Evolutionary conservation across 2,113 vertebrate species (phyloP), one percentile per base, ranked within the genome.

Genomic region (Leptobrachium leishanense): DNA sequence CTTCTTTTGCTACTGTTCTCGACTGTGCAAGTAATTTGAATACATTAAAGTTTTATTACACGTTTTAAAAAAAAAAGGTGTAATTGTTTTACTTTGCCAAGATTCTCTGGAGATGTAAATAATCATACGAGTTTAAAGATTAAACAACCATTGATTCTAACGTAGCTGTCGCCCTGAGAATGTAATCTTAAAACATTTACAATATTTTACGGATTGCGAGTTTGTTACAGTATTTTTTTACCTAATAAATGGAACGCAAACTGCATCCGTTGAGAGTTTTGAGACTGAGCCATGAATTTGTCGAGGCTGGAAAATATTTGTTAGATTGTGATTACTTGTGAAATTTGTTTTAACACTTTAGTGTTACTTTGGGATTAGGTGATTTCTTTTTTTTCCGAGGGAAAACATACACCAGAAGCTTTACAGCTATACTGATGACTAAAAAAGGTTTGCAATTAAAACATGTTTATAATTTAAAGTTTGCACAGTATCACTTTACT

Each of bases 271-370:
- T 46, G 59, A 15, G 55, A 43, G 43, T 44, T 46, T n/a, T n/a
- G 41, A n/a, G 15, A 11, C 67, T 46, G 65, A 43, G 43, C 15
- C 43, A 53, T 43, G n/a, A 42, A 12, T 65, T 55, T 72, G 40
- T 79, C 67, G 2, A 11, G 42, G 57, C 2, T 2, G 75, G n/a
- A 77, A 77, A 62, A 10, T 69, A 72, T 55, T 13, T 55, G 31
- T 55, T n/a, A 55, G 31, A 69, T 11, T 44, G 20, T 64, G 20
- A 39, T 77, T 77, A 31, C 67, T 43, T 77, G 67, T 70, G 41
- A 77, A 62, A 66, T 57, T 77, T 77, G 41, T 62, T 77, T 77
- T 69, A 62, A 62, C 53, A 69, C 43, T 12, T n/a, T 69, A 43
- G 39, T 31, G 67, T 67, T 43, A 59, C 50, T 77, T 53, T 59